These are phyloP conservation scores for Zaprionus nigranus DNA, from an alignment of 1,140 invertebrate species.

Conservation along the genomic window DNA sequence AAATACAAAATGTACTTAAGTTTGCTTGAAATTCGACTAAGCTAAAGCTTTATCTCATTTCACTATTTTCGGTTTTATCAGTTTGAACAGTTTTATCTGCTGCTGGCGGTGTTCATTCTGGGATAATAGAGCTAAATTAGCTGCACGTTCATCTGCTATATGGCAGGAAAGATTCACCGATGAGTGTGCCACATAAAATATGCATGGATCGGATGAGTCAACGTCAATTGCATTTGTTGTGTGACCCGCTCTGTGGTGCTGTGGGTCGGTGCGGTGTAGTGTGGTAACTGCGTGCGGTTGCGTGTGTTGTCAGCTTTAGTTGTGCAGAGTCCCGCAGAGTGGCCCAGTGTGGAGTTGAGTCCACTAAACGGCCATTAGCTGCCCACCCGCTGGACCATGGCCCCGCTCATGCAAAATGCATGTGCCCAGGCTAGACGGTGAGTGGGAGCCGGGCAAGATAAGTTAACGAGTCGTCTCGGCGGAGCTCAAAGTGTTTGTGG, in stretches of 20 bases:
- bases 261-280: not conserved
- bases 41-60: not conserved
- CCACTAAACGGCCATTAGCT: slow-evolving; percentile 77
- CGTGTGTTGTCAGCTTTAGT: slow-evolving; percentile 46
- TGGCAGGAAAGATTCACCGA: slow-evolving; percentile 1
- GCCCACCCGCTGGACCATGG: slow-evolving; percentile 21
- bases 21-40: not conserved
- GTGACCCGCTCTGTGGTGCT: not conserved
- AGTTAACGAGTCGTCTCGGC: slow-evolving; percentile 73
- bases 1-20: not conserved
- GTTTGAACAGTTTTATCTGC: not conserved
- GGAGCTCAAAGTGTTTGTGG: slow-evolving; percentile 73
- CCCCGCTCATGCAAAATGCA: slow-evolving; percentile 74
- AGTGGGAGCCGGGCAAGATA: slow-evolving; percentile 37
- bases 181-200: slow-evolving; percentile 38
- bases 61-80: not conserved
- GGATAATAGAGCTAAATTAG: slow-evolving; percentile 18
- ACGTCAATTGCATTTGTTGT: slow-evolving; percentile 49
- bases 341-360: slow-evolving; percentile 36
- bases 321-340: not conserved
- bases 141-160: not conserved
- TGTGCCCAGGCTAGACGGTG: slow-evolving; percentile 65
- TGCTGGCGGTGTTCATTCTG: not conserved
- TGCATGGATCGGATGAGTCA: slow-evolving; percentile 27
- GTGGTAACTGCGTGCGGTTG: slow-evolving; percentile 32